Evolutionary conservation across 2,888 invertebrate genomes (phyloP), one percentile per base, ranked within the genome.

Genomic region (Chymomyza procnemis): DNA sequence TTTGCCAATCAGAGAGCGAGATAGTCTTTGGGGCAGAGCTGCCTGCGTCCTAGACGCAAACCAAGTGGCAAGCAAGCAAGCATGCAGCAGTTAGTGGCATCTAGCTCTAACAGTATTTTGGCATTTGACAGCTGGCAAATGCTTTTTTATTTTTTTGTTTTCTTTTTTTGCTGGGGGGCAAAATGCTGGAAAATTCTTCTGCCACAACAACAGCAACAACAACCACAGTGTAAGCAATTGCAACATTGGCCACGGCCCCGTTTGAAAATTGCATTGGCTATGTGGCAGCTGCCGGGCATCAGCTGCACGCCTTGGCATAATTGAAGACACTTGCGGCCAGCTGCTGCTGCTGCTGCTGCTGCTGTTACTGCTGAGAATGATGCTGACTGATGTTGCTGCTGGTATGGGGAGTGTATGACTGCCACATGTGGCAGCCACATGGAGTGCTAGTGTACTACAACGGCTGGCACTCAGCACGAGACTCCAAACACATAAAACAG

Each of bases 221-320:
- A 69, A 57, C 69, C 57, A 30, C 59, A 52, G 54, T 52, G 61
- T 26, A 52, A 58, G 5, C 54, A 52, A 19, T 54, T 54, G 18
- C 54, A 54, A 54, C 54, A 21, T 54, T 50, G 16, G 16, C 48
- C 48, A 50, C 48, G 48, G 48, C 16, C 16, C 54, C 19, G 50
- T 50, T 50, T 50, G 54, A 21, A 54, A 50, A 18, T 50, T 18
- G 19, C 54, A 21, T 18, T 54, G 54, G 14, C 18, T 8, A 22
- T 54, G 54, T 14, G 54, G 71, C 82, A 76, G 78, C 78, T 76
- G 79, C 56, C 34, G 62, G 71, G 66, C 77, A 76, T 75, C 76
- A 74, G 78, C 81, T 86, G 86, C 76, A 74, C 79, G 75, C 34
- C 81, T 87, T 76, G 84, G 78, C 78, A 71, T 78, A 71, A 66